Evolutionary conservation across 1,140 invertebrate species (phyloP), one percentile per base, ranked within the genome.

Genomic region (Lucilia sericata): DNA sequence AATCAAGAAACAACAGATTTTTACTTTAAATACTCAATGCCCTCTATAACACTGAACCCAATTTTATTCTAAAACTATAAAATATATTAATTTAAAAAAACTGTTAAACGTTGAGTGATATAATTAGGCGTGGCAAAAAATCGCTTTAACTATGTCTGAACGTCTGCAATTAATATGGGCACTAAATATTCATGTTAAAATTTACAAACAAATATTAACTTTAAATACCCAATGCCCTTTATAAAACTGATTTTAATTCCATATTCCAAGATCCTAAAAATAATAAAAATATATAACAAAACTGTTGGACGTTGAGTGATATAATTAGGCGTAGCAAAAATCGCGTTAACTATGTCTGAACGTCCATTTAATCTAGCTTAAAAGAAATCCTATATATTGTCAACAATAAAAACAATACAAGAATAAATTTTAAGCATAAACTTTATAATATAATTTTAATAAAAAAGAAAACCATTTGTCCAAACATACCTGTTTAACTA

Each of bases 401-500:
- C n/a, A 76, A 9, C 12, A 76, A 19, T 76, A 17, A 14, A 76
- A 12, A 14, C 25, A 36, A 36, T 42, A 76, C 13, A 36, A 17
- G 13, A 30, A 17, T 30, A 36, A 75, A 34, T 75, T 2, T 75
- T 34, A 75, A 34, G 74, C 30, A 34, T 0, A 76, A 1, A 36
- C 30, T 47, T 42, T 47, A n/a, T 42, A 47, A 42, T 4, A 13
- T 3, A 47, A 42, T 47, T 75, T 75, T 34, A 9, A 34, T 75
- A 5, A 34, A 75, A 75, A 13, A 25, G 30, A 75, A 34, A 25
- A 3, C 30, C 7, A 75, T 75, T 75, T 75, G 10, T 8, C 5
- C 1, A 14, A 55, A 85, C 88, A 85, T 92, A 97, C 96, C 94
- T 97, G 96, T 90, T 96, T 94, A 85, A 97, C 94, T 13, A 98